Base-by-base conservation (phyloP, 1,140 invertebrate species). In the Drepana arcuata region DNA sequence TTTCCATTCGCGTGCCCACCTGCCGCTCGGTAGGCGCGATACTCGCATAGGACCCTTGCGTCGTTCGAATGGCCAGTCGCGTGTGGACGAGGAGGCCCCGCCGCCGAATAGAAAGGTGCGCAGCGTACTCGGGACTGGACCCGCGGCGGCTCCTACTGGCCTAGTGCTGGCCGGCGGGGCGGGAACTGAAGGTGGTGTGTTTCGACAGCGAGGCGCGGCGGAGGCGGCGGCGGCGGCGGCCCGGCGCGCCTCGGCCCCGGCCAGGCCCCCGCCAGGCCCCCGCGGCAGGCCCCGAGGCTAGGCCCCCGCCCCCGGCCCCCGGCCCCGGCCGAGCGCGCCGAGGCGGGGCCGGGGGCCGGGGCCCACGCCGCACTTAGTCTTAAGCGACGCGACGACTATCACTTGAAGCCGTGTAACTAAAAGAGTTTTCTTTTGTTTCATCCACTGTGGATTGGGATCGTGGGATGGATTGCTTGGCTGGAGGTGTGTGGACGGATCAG, bases 341-440 rank as follows among this genome's bases (percentile, higher is more conserved):
- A n/a, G 7, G 15, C 2, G 15, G 25, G 25, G 2, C n/a, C 26
- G 14, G 15, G n/a, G 33, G 2, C 23, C 14, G 29, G 30, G 34
- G 27, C 14, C 7, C 12, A 2, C 12, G 11, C 14, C 12, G 11
- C 26, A 15, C 28, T 37, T 27, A 23, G 25, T 15, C n/a, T 29
- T 26, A 12, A 21, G 18, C 18, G 11, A 26, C 36, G 10, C 25
- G 23, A 29, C 33, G 35, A 44, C 28, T 33, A 44, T 39, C 45
- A 43, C n/a, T n/a, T n/a, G n/a, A n/a, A n/a, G n/a, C n/a, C n/a
- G 38, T 58, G 56, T 74, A 61, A 71, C 68, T 66, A 75, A 80
- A 75, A 58, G 50, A 34, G 55, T 67, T 75, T 77, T 81, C 68
- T 81, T 81, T 81, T 81, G 73, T 81, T 81, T 78, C 75, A 80